Evolutionary conservation across 2,888 invertebrate genomes (phyloP), one percentile per base, ranked within the genome.

Genomic region (Folsomia manolachei): DNA sequence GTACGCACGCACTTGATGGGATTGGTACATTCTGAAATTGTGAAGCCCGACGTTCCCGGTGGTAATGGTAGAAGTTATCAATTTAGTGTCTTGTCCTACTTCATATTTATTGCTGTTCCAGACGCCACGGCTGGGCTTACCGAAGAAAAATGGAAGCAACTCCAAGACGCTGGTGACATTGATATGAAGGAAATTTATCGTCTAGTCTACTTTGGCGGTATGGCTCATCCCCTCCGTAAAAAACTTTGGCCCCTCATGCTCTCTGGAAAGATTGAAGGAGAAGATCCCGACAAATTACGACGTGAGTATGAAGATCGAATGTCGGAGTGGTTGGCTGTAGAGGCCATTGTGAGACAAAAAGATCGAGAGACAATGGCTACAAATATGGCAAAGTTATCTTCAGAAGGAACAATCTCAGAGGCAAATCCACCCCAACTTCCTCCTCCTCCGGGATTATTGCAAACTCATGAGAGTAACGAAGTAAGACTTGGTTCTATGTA

Each of bases 271-370:
- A 64, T 76, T 0, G 75, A 76, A 56, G 78, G 77, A 2, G 77
- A 78, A 27, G 74, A 78, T 74, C 76, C 75, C 9, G 78, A 79
- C 51, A 70, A 71, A 27, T 62, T 79, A 9, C 61, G 78, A 25
- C 51, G 71, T 56, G 79, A 80, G 21, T 81, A 79, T 69, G 95
- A 96, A 84, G 91, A 91, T 4, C 92, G 92, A 0, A 94, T 96
- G 92, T 94, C 95, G 0, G 95, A 96, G 83, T 97, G 97, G 97
- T 84, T 95, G 73, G 94, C 95, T 0, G 94, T 96, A 0, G 97
- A 97, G 82, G 95, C 95, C 0, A 95, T 96, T 75, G 94, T 96
- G 0, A 85, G 89, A 65, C 92, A 93, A 82, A 84, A 89, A 7
- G 94, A 95, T 81, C 89, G 90, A 75, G 93, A 93, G 83, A 90